Evolutionary conservation across 2,113 vertebrate genomes (phyloP).

Genomic region (Thomomys bottae): DNA sequence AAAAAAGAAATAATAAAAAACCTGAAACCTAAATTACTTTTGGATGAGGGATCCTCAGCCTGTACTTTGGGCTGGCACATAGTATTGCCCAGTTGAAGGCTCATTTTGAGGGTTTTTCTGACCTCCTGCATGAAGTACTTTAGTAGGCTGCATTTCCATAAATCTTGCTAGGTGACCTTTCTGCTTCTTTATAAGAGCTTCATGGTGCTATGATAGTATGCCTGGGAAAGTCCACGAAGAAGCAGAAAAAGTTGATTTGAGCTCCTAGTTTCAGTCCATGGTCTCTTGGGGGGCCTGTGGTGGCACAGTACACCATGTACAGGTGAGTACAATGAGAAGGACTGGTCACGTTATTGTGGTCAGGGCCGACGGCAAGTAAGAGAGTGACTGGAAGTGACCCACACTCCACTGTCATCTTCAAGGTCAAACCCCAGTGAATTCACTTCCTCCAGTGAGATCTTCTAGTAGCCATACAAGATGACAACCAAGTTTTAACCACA

Average conservation of each 20-base stretch:
- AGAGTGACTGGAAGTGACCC: neutral
- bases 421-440: neutral
- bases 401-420: neutral
- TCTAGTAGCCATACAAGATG: neutral
- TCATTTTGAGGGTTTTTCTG: constrained; percentile 45
- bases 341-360: neutral
- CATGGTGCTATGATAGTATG: neutral
- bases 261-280: neutral
- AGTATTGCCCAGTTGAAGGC: neutral
- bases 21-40: neutral
- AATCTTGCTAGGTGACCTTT: neutral
- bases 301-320: too few relatives aligned
- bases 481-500: neutral
- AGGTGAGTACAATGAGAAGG: neutral
- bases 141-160: neutral
- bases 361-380: neutral
- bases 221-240: neutral
- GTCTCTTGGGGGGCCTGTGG: neutral
- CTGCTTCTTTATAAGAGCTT: neutral
- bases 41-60: neutral
- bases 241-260: neutral
- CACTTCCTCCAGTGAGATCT: neutral
- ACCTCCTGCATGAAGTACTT: neutral
- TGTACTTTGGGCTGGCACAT: neutral
- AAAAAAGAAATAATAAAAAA: neutral